These are phyloP conservation scores for Drosophila ohnishii DNA, from an alignment of 1,140 invertebrate species.

Conservation along the genomic window DNA sequence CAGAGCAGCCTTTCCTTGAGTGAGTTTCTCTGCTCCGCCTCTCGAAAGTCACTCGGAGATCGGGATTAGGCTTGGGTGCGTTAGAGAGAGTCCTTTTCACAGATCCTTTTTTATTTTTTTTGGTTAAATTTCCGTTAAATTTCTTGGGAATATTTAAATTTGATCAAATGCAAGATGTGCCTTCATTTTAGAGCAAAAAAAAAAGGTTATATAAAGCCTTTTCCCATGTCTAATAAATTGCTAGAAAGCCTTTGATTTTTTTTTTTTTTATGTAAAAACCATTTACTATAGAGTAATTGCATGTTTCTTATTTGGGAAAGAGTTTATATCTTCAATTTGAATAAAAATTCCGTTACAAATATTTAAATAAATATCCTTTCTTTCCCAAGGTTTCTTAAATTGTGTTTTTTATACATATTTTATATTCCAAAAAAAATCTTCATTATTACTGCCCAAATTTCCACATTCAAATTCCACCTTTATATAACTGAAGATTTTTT, in stretches of 20 bases:
- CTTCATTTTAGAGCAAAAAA: slow-evolving; percentile 21
- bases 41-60: slow-evolving; percentile 29
- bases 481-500: slow-evolving; percentile 56
- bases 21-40: slow-evolving; percentile 61
- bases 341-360: neutral
- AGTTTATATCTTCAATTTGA: slow-evolving; percentile 24
- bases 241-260: neutral
- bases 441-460: too few relatives aligned
- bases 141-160: slow-evolving; percentile 38
- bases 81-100: slow-evolving; percentile 3
- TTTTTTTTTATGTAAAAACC: neutral
- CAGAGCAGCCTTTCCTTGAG: slow-evolving; percentile 23
- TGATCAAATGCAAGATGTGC: slow-evolving; percentile 16
- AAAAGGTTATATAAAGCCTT: slow-evolving; percentile 8
- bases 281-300: neutral
- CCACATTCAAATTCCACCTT: neutral
- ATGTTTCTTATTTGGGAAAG: neutral
- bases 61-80: slow-evolving; percentile 5
- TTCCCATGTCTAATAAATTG: slow-evolving; percentile 17
- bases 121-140: slow-evolving; percentile 59
- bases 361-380: neutral
- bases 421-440: neutral
- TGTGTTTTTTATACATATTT: neutral
- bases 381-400: neutral
- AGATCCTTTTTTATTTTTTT: slow-evolving; percentile 41